These are phyloP conservation scores for Ascidia mentula DNA, from an alignment of 23 tunicate species.

Conservation along the genomic window DNA sequence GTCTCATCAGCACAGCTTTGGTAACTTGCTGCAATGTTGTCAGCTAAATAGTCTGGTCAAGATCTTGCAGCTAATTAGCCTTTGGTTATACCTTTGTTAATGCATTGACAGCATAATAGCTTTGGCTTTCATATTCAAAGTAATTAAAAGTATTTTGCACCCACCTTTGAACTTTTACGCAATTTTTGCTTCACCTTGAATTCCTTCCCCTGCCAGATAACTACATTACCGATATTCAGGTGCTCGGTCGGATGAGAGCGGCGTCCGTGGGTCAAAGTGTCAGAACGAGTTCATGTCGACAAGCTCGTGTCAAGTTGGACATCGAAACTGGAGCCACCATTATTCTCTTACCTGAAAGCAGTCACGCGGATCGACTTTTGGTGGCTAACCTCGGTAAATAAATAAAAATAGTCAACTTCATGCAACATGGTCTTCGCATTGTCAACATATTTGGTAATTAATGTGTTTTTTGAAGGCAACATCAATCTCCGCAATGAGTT, in stretches of 20 bases:
- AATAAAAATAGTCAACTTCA: neutral
- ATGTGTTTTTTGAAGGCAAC: conserved; percentile 17
- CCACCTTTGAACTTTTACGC: too few relatives aligned
- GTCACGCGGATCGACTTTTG: conserved; percentile 65
- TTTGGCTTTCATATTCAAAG: too few relatives aligned
- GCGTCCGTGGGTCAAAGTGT: conserved; percentile 95
- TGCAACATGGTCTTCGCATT: neutral
- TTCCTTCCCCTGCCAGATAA: too few relatives aligned
- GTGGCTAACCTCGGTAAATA: conserved; percentile 84
- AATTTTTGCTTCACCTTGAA: too few relatives aligned
- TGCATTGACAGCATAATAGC: too few relatives aligned
- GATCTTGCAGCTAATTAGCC: too few relatives aligned
- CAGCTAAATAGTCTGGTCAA: too few relatives aligned
- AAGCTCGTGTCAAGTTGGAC: conserved; percentile 67
- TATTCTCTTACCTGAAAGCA: conserved; percentile 86
- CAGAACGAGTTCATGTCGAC: conserved; percentile 55
- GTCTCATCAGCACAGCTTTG: too few relatives aligned
- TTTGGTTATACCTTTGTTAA: too few relatives aligned
- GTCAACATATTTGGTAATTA: neutral
- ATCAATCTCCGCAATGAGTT: conserved; percentile 68
- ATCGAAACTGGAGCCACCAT: conserved; percentile 78
- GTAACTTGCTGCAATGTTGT: too few relatives aligned
- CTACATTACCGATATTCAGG: too few relatives aligned
- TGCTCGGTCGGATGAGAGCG: conserved; percentile 84
- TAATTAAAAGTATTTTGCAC: too few relatives aligned